Evolutionary conservation across 2,888 invertebrate species (phyloP).

Genomic region (Micoletzkya japonica): DNA sequence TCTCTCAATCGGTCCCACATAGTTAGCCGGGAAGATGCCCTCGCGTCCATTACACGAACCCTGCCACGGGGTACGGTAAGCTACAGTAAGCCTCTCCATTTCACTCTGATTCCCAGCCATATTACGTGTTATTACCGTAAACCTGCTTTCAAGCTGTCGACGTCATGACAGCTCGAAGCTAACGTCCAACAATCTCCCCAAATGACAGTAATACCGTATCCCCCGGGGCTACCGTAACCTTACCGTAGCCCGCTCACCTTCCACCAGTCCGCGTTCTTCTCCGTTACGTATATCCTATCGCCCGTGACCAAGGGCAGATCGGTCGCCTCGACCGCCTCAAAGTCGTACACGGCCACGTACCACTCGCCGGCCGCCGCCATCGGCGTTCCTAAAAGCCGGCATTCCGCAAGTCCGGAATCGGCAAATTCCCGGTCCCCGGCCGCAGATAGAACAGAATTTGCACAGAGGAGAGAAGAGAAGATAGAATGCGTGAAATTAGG

Average conservation of each 20-base stretch:
- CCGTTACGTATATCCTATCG: constrained; percentile 78
- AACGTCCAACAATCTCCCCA: neutral
- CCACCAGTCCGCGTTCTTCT: constrained; percentile 98
- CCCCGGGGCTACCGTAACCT: too few species aligned
- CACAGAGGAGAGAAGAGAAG: too few species aligned
- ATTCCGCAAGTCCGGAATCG: constrained; percentile 1
- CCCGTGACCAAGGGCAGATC: constrained; percentile 76
- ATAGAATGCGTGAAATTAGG: too few species aligned
- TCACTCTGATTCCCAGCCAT: neutral
- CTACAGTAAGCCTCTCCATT: neutral
- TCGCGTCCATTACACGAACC: constrained; percentile 73
- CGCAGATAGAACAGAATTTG: neutral
- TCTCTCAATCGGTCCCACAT: constrained; percentile 70
- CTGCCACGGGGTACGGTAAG: constrained; percentile 54
- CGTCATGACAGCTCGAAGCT: neutral
- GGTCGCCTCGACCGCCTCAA: constrained; percentile 83
- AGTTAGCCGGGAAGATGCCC: constrained; percentile 97
- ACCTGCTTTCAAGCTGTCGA: neutral
- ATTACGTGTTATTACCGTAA: neutral
- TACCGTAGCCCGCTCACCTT: constrained; percentile 73
- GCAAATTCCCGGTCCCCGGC: constrained; percentile 5
- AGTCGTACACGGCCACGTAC: constrained; percentile 86
- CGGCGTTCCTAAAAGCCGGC: neutral
- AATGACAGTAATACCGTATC: neutral
- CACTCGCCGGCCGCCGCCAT: constrained; percentile 38